These are phyloP conservation scores for Sturnus vulgaris DNA, from an alignment of 2,113 vertebrate genomes.

Conservation along the genomic window DNA sequence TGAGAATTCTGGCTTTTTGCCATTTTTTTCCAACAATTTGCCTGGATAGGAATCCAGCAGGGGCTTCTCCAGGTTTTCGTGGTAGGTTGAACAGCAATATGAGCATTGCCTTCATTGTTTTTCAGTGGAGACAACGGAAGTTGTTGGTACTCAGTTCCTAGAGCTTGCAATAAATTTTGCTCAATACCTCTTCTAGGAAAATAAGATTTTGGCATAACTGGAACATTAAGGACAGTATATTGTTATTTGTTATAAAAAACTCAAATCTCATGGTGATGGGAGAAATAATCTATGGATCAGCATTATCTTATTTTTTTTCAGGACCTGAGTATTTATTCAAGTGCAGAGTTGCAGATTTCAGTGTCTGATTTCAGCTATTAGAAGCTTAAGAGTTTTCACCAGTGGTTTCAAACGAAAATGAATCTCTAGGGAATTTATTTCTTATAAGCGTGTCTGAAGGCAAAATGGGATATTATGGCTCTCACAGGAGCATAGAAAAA, in stretches of 20 bases:
- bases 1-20: background rate
- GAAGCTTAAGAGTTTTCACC: background rate
- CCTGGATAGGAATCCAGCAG: background rate
- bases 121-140: background rate
- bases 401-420: slow-evolving; percentile 18
- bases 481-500: slow-evolving; percentile 4
- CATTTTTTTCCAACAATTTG: background rate
- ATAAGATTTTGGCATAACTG: background rate
- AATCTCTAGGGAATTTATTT: slow-evolving; percentile 27
- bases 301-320: background rate
- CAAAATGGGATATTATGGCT: slow-evolving; percentile 1
- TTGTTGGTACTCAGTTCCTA: background rate
- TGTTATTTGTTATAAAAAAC: background rate
- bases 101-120: background rate
- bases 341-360: background rate
- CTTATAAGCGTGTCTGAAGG: slow-evolving; percentile 6
- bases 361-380: background rate
- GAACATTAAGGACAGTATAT: background rate
- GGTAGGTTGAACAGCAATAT: background rate
- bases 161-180: background rate
- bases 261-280: background rate
- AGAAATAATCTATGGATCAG: background rate
- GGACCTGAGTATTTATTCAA: background rate
- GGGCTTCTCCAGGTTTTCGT: background rate
- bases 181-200: background rate